Conservation (phyloP, 2,888 invertebrate species). For the Therioaphis trifolii region DNA sequence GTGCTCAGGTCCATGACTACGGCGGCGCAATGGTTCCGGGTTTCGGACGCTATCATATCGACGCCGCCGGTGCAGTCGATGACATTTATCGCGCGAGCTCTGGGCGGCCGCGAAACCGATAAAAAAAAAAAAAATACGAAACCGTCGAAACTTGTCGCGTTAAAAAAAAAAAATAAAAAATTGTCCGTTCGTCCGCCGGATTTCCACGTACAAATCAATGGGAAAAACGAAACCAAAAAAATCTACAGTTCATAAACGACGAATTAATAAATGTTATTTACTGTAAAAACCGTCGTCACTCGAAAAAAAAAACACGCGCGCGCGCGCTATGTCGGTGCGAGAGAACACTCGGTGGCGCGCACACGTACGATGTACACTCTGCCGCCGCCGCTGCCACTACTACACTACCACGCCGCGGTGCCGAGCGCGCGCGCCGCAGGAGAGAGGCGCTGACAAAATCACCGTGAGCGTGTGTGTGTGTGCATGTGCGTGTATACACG, state of each 20-base stretch:
- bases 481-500: background rate
- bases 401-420: too few relatives aligned
- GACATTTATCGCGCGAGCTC: constrained; percentile 31
- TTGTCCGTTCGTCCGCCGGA: background rate
- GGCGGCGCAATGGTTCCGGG: constrained; percentile 47
- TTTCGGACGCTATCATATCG: constrained; percentile 45
- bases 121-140: background rate
- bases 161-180: background rate
- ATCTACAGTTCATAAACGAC: background rate
- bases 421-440: too few relatives aligned
- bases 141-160: background rate
- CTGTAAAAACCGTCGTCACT: too few relatives aligned
- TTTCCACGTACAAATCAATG: background rate
- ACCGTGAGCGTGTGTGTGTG: background rate
- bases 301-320: background rate
- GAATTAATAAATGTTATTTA: background rate
- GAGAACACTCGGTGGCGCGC: too few relatives aligned
- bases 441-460: background rate
- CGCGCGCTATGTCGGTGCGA: too few relatives aligned
- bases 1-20: constrained; percentile 55
- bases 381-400: background rate
- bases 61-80: background rate
- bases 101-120: background rate
- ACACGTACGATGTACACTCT: too few relatives aligned
- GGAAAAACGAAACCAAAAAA: background rate